Conservation (phyloP, 2,888 invertebrate genomes). For the Prosopocoilus inquinatus region DNA sequence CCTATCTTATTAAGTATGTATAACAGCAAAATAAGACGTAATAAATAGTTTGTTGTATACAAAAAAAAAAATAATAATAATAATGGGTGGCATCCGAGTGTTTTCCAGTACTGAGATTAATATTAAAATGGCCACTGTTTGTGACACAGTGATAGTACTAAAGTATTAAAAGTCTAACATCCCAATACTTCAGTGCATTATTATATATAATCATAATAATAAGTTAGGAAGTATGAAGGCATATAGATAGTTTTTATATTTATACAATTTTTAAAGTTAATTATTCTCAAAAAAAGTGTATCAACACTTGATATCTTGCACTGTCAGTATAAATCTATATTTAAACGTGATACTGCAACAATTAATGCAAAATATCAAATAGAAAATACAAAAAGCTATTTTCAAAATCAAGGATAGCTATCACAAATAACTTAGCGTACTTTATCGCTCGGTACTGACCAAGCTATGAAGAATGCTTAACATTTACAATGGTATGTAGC, state of each 20-base stretch:
- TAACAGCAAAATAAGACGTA: neutral
- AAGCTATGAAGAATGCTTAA: conserved; percentile 43
- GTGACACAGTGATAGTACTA: conserved; percentile 52
- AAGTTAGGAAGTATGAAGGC: conserved; percentile 54
- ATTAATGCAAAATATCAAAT: conserved; percentile 35
- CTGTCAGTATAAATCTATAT: conserved; percentile 1
- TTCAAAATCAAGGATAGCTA: conserved; percentile 45
- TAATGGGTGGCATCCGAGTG: neutral
- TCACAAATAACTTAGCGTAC: conserved; percentile 47
- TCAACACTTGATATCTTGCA: conserved; percentile 29
- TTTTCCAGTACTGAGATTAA: conserved; percentile 46
- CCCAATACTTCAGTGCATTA: conserved; percentile 54
- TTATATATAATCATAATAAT: conserved; percentile 49
- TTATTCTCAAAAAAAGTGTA: conserved; percentile 38
- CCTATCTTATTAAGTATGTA: neutral
- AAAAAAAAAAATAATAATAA: conserved; percentile 6
- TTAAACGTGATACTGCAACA: no score
- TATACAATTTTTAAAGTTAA: conserved; percentile 45
- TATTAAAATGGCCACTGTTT: conserved; percentile 48
- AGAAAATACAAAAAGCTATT: conserved; percentile 39
- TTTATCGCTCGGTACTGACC: conserved; percentile 29
- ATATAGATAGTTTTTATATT: conserved; percentile 51
- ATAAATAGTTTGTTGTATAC: conserved; percentile 5
- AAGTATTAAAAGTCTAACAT: conserved; percentile 54
- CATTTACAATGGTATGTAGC: conserved; percentile 41